Evolutionary conservation across 37 sponge, comb jelly and placozoan genomes (phyloP).

Genomic region (Agelas oroides): DNA sequence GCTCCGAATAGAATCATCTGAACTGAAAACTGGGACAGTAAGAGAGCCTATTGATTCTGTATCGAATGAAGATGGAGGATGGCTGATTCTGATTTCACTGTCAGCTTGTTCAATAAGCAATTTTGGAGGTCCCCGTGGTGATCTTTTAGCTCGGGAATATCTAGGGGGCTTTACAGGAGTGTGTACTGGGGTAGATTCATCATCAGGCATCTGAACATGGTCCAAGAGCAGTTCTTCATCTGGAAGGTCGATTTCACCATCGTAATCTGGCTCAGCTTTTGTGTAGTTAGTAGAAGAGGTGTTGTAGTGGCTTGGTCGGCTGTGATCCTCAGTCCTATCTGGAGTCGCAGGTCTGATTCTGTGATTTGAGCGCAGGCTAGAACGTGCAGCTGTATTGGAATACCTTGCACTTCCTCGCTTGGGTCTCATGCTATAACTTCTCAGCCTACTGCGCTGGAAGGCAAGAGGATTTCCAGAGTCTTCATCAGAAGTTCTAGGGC

Average conservation of each 20-base stretch:
- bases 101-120: neutral
- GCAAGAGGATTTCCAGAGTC: constrained; percentile 24
- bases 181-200: neutral
- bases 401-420: neutral
- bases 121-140: neutral
- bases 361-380: neutral
- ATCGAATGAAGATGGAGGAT: neutral
- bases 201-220: neutral
- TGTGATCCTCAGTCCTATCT: neutral
- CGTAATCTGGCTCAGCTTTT: constrained; percentile 24
- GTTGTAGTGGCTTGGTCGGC: constrained; percentile 52
- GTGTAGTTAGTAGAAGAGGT: constrained; percentile 3
- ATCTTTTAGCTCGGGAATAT: constrained; percentile 13
- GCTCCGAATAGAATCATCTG: too few relatives aligned
- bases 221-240: constrained; percentile 50
- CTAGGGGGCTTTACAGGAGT: neutral
- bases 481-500: constrained; percentile 38
- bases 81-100: neutral
- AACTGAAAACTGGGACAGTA: too few relatives aligned
- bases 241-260: constrained; percentile 63
- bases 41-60: too few relatives aligned
- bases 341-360: neutral
- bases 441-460: constrained; percentile 58
- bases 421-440: constrained; percentile 64
- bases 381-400: neutral